Base-by-base conservation (phyloP, 2,888 invertebrate genomes). In the Hedya salicella region DNA sequence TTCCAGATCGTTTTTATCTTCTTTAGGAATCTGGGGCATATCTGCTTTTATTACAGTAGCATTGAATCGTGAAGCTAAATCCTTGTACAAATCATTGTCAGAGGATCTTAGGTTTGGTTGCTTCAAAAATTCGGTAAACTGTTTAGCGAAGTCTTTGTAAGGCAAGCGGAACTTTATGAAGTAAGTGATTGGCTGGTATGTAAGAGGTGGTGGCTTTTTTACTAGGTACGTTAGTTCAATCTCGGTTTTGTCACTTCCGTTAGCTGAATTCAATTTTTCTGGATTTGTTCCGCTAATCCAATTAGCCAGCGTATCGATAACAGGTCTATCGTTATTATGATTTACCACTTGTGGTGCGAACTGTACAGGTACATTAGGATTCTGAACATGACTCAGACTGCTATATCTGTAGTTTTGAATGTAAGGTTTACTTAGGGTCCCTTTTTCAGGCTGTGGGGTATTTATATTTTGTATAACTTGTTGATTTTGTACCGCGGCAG, bases 111-210 rank as follows among this genome's bases (percentile, higher is more conserved):
- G 62, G 32, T 75, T 44, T 3, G 86, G 83, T 39, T 80, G 68
- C 13, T 84, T 39, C 36, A 87, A 19, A 1, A 57, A 57, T 9
- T 56, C 14, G 74, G 69, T 32, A 78, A 70, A 19, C 81, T 64
- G 21, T 77, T 80, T 0, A 71, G 63, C 52, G 54, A 87, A 87
- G 0, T 71, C 71, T 5, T 70, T 42, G 53, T 85, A 84, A 9
- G 88, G 87, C 16, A 89, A 68, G 66, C 77, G 80, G 54, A 87
- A 89, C 75, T 88, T 88, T 0, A 88, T 82, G 65, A 82, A 87
- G 71, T 84, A 85, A 8, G 78, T 74, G 3, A 17, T 6, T 2
- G 87, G 84, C 42, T 83, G 79, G 44, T 85, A 81, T 36, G 79
- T 64, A 0, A 80, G 39, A 5, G 83, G 80, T 4, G 77, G 73